Conservation (phyloP, 2,797 vertebrate species). For the Lithobates pipiens region DNA sequence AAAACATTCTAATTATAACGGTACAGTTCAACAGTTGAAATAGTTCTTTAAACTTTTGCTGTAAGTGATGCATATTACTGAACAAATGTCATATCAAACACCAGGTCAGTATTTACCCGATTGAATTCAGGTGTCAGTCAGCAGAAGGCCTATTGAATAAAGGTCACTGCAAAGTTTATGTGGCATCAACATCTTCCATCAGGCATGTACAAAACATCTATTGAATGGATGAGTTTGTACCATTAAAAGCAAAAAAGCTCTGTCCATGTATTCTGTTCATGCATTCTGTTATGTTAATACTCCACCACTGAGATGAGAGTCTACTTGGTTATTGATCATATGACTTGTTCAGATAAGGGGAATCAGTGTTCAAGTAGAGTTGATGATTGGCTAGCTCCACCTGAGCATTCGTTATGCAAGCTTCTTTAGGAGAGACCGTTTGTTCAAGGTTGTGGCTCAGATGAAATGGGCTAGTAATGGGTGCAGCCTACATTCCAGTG, state of each 20-base stretch:
- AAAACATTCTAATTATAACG: slow-evolving; percentile 77
- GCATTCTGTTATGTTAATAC: too few relatives aligned
- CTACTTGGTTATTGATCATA: not conserved
- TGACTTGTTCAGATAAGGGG: not conserved
- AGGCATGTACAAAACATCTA: not conserved
- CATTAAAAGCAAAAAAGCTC: not conserved
- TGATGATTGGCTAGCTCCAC: not conserved
- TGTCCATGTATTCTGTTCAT: not conserved
- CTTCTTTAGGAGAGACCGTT: too few relatives aligned
- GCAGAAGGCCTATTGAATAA: not conserved
- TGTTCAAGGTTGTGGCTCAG: too few relatives aligned
- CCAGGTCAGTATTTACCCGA: not conserved
- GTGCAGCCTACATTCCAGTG: too few relatives aligned
- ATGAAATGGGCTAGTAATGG: too few relatives aligned
- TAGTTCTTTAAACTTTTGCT: slow-evolving; percentile 15
- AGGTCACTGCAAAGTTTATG: not conserved
- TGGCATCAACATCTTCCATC: not conserved
- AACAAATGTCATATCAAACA: not conserved
- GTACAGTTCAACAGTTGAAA: slow-evolving; percentile 68
- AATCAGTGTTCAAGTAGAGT: not conserved
- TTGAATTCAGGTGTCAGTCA: not conserved
- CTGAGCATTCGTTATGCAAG: too few relatives aligned
- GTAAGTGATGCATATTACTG: not conserved
- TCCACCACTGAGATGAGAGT: too few relatives aligned
- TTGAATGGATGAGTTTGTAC: not conserved